A percentile compares a stretch with the other conserved stretches of the same genome.
These are phyloP conservation scores for Umimayanthus chanpuru DNA, from an alignment of 92 coral and sea anemone genomes.

Conservation along the genomic window DNA sequence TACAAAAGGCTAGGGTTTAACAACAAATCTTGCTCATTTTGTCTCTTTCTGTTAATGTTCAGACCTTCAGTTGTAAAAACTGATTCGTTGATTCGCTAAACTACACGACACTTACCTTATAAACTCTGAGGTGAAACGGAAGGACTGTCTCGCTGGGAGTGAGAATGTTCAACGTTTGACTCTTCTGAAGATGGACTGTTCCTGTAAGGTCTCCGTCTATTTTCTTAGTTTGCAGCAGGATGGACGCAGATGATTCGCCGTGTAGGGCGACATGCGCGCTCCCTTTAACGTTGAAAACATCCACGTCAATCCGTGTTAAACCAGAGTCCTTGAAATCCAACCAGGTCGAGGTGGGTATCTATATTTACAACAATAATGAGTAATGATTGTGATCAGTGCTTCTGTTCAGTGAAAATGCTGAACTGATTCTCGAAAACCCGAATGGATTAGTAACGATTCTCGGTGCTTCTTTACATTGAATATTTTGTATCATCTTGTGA, in stretches of 20 bases:
- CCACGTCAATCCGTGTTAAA: constrained; percentile 35
- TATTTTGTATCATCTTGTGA: no score
- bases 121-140: constrained; percentile 63
- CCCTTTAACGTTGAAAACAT: constrained; percentile 65
- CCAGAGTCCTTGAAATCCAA: constrained; percentile 42
- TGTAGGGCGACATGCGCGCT: constrained; percentile 60
- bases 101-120: constrained; percentile 50
- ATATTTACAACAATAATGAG: neutral
- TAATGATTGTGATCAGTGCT: neutral
- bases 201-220: constrained; percentile 70
- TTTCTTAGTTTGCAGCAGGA: constrained; percentile 45
- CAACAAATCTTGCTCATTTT: no score
- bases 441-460: no score
- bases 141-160: constrained; percentile 52
- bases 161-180: constrained; percentile 52
- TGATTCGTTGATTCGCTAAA: no score
- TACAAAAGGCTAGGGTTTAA: no score
- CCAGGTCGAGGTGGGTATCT: constrained; percentile 60
- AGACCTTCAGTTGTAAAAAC: no score
- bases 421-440: no score
- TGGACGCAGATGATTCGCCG: constrained; percentile 28
- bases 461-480: no score
- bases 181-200: constrained; percentile 63
- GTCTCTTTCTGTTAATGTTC: no score
- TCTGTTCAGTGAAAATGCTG: no score